Conservation (phyloP, 2,888 invertebrate genomes). For the Dorcus hopei region DNA sequence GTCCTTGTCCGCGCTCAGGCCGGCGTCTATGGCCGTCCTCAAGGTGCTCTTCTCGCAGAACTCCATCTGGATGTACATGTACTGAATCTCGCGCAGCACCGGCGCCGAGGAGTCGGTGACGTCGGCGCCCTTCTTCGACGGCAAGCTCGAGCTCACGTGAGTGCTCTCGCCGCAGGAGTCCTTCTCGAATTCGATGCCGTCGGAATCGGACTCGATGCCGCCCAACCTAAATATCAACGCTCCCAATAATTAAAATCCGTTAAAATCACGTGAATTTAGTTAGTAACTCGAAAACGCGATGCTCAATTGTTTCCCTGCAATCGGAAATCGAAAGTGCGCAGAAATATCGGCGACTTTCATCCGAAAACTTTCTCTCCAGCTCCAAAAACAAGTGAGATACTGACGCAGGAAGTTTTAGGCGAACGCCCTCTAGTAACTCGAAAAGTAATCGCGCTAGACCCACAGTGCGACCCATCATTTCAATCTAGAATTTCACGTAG, state of each 20-base stretch:
- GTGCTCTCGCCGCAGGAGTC: conserved; percentile 42
- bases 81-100: conserved; percentile 54
- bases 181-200: conserved; percentile 62
- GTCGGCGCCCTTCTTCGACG: neutral
- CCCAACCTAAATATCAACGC: conserved; percentile 32
- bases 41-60: conserved; percentile 96
- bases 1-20: conserved; percentile 70
- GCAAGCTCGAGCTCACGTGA: neutral
- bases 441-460: too few relatives aligned
- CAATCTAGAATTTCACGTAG: too few relatives aligned
- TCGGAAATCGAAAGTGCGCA: too few relatives aligned
- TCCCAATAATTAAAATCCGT: conserved; percentile 9
- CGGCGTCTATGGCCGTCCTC: conserved; percentile 82
- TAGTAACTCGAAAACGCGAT: too few relatives aligned
- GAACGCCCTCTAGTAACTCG: too few relatives aligned
- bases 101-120: neutral
- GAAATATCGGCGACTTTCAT: too few relatives aligned
- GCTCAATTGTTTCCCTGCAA: too few relatives aligned
- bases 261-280: too few relatives aligned
- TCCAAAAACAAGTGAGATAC: too few relatives aligned
- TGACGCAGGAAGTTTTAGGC: too few relatives aligned
- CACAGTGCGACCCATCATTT: too few relatives aligned
- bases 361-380: too few relatives aligned
- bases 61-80: conserved; percentile 96
- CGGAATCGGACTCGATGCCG: conserved; percentile 55